phyloP scores from a whole-genome alignment of 2,113 vertebrate genomes.

The Tympanuchus pallidicinctus region DNA sequence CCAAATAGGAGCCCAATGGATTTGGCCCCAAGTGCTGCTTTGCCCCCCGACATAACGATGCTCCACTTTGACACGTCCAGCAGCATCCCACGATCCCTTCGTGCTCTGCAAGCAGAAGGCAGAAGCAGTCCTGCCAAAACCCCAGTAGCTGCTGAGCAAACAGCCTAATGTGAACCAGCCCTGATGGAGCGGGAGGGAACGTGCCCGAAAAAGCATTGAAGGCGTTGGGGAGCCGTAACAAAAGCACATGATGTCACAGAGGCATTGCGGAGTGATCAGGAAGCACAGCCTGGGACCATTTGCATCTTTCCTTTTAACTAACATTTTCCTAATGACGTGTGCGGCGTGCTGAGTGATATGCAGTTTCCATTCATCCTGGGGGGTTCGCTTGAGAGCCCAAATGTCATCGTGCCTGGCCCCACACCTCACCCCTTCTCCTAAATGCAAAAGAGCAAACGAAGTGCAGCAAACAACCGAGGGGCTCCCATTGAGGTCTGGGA shows the following conservation, averaged over 20 bases:
- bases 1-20: neutral
- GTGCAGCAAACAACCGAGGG: fast-evolving
- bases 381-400: neutral
- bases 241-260: neutral
- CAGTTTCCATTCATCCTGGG: fast-evolving
- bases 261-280: neutral
- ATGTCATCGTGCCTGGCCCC: neutral
- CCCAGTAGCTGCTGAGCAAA: constrained; percentile 60
- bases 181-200: constrained; percentile 1
- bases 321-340: neutral
- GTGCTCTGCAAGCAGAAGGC: neutral
- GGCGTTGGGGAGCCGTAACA: neutral
- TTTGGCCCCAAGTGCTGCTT: neutral
- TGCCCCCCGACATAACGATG: fast-evolving
- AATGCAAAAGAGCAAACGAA: neutral
- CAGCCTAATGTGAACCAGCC: constrained; percentile 58
- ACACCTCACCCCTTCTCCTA: neutral
- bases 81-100: fast-evolving
- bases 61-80: neutral
- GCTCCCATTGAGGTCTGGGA: neutral
- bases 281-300: neutral
- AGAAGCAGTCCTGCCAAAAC: constrained; percentile 31
- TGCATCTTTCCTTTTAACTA: neutral
- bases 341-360: fast-evolving
- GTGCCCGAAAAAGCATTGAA: constrained; percentile 38